These are phyloP conservation scores for Ramphastos sulfuratus DNA, from an alignment of 2,113 vertebrate species.

Conservation along the genomic window DNA sequence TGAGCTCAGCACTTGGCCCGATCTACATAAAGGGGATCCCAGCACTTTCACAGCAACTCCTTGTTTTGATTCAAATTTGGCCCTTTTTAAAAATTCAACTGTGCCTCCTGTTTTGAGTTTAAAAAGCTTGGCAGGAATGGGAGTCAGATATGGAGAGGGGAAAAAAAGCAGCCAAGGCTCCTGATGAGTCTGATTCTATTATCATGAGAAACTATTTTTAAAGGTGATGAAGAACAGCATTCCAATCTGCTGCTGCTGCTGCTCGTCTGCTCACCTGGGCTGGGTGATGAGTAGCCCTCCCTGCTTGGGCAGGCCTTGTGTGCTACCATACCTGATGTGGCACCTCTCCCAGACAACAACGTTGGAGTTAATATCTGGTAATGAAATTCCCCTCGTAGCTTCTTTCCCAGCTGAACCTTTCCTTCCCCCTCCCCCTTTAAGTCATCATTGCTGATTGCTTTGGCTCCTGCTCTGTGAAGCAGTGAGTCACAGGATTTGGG, in stretches of 20 bases:
- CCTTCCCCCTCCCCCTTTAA: neutral
- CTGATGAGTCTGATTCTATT: neutral
- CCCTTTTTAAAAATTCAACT: fast-evolving
- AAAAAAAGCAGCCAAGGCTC: neutral
- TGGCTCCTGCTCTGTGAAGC: neutral
- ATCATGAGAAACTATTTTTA: neutral
- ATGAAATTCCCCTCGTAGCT: neutral
- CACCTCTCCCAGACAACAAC: neutral
- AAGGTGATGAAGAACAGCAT: neutral
- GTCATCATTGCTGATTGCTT: neutral
- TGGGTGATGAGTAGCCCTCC: neutral
- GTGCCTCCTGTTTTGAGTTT: neutral
- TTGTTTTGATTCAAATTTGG: neutral
- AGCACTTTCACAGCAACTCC: neutral
- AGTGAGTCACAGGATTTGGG: neutral
- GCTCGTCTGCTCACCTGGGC: neutral
- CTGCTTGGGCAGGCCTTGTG: fast-evolving
- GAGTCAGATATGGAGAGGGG: neutral
- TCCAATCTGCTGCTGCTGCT: neutral
- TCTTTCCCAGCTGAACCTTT: neutral
- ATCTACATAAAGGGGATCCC: neutral
- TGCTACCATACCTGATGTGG: fast-evolving
- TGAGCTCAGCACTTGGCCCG: neutral
- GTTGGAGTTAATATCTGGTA: neutral
- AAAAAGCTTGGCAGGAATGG: neutral